Conservation (phyloP, 1,140 invertebrate species). For the Drosophila kurseongensis region DNA sequence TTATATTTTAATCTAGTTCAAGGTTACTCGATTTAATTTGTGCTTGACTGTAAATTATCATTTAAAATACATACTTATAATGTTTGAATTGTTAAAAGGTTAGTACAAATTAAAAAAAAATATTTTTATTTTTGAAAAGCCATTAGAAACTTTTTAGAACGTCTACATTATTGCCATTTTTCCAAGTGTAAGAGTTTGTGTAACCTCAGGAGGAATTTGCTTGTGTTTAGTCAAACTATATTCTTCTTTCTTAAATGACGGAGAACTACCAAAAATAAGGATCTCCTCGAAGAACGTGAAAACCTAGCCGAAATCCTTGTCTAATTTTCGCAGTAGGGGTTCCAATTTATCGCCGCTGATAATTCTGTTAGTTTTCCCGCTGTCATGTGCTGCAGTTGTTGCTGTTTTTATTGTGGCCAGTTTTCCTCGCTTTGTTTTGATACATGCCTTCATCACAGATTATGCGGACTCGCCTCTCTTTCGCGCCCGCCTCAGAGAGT, state of each 20-base stretch:
- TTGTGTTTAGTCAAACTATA: constrained; percentile 16
- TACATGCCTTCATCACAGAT: constrained; percentile 54
- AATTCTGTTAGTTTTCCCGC: constrained; percentile 46
- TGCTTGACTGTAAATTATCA: too few species aligned
- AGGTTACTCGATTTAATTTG: too few species aligned
- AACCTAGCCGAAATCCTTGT: constrained; percentile 26
- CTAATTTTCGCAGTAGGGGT: constrained; percentile 35
- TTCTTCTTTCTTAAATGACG: constrained; percentile 1
- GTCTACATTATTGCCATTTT: not conserved
- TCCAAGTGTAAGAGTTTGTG: constrained; percentile 11
- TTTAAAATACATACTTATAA: too few species aligned
- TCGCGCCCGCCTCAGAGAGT: constrained; percentile 31
- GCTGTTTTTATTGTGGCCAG: constrained; percentile 49
- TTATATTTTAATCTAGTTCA: too few species aligned
- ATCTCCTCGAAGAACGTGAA: constrained; percentile 8
- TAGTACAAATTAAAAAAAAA: too few species aligned
- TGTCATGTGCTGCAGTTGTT: constrained; percentile 44
- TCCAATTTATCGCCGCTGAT: constrained; percentile 20
- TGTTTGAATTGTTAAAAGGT: too few species aligned
- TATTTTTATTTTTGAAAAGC: too few species aligned
- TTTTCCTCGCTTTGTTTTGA: constrained; percentile 66
- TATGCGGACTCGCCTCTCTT: constrained; percentile 31
- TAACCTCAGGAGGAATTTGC: constrained; percentile 17
- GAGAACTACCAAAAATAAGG: constrained; percentile 7
- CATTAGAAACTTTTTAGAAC: too few species aligned